A percentile compares a stretch with the other conserved stretches of the same genome.
Evolutionary conservation across 1,140 invertebrate species (phyloP).

Genomic region (Heliconius nattereri): DNA sequence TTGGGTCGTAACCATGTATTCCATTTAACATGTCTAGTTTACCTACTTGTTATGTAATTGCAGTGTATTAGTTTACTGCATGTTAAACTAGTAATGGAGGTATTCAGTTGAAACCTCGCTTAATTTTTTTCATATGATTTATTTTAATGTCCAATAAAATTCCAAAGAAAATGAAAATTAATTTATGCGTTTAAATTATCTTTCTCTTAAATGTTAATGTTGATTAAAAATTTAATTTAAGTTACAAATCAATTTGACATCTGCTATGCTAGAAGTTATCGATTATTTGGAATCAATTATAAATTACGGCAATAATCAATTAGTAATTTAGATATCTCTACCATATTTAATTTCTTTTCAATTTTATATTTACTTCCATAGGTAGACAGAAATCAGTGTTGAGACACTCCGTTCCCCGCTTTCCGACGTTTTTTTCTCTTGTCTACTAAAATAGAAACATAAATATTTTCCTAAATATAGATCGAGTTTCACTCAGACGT

Average conservation of each 20-base stretch:
- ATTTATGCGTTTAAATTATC: neutral
- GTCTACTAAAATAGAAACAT: too few species aligned
- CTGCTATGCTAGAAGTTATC: neutral
- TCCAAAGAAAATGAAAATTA: neutral
- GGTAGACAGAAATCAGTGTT: too few species aligned
- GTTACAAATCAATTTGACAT: neutral
- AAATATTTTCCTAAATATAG: too few species aligned
- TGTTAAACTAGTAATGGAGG: neutral
- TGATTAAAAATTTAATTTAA: conserved; percentile 1
- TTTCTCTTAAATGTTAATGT: neutral
- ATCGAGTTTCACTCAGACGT: too few species aligned
- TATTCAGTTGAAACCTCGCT: too few species aligned
- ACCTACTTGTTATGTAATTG: conserved; percentile 22
- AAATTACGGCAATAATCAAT: neutral
- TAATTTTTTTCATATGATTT: too few species aligned
- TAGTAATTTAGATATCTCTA: too few species aligned
- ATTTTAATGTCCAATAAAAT: too few species aligned
- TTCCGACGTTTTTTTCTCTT: too few species aligned
- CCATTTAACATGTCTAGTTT: conserved; percentile 27
- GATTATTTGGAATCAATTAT: neutral
- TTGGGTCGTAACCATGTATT: conserved; percentile 15
- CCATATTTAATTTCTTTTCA: too few species aligned
- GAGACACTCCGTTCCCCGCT: too few species aligned
- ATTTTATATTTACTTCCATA: too few species aligned
- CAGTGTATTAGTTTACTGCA: neutral